These are phyloP conservation scores for Matsumyia berberina DNA, from an alignment of 2,888 invertebrate species.

Conservation along the genomic window DNA sequence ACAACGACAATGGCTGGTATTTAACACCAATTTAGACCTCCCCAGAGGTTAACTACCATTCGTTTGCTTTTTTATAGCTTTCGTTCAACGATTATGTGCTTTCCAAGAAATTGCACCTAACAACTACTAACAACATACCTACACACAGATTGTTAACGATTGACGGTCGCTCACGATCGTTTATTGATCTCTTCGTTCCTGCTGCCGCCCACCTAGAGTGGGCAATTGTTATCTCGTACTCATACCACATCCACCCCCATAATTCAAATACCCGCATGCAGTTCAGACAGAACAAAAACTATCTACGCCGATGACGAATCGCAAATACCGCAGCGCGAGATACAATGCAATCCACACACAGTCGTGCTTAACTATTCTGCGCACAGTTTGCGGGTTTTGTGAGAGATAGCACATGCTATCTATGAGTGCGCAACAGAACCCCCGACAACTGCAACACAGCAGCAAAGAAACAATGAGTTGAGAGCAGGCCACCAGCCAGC, in stretches of 20 bases:
- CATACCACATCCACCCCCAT: constrained; percentile 62
- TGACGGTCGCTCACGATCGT: constrained; percentile 68
- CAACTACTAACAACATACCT: constrained; percentile 21
- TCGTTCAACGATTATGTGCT: background rate
- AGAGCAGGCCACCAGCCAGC: background rate
- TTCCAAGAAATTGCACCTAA: constrained; percentile 10
- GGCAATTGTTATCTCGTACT: constrained; percentile 33
- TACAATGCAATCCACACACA: constrained; percentile 18
- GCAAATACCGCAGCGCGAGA: constrained; percentile 26
- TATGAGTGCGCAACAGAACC: constrained; percentile 20
- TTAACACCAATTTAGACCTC: background rate
- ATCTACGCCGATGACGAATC: constrained; percentile 67
- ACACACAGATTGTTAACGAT: constrained; percentile 43
- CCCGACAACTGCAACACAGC: background rate
- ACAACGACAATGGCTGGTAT: too few species aligned
- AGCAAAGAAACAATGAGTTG: constrained; percentile 16
- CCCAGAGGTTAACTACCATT: background rate
- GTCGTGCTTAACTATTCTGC: constrained; percentile 61
- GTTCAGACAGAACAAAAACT: constrained; percentile 21
- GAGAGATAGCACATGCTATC: constrained; percentile 69
- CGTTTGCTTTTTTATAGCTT: background rate
- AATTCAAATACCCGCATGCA: constrained; percentile 62
- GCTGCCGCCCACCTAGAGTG: background rate
- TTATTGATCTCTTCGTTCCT: constrained; percentile 61
- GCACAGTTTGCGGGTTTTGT: constrained; percentile 65